A percentile compares a stretch with the other conserved stretches of the same genome.
These are phyloP conservation scores for Philereme transversata DNA, from an alignment of 2,888 invertebrate species.

Conservation along the genomic window DNA sequence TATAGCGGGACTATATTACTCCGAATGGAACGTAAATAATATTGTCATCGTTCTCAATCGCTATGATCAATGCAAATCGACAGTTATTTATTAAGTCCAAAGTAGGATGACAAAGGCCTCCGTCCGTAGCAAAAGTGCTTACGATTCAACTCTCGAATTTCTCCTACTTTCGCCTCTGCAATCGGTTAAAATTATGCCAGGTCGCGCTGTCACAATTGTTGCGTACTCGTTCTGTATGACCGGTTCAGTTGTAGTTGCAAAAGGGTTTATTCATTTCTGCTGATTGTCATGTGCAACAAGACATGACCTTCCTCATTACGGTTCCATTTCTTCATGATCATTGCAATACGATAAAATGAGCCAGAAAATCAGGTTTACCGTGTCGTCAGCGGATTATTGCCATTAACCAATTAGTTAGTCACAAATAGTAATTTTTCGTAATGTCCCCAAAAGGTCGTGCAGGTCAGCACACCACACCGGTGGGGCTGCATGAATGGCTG, in stretches of 20 bases:
- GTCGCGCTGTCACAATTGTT: constrained; percentile 47
- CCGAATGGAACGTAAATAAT: constrained; percentile 8
- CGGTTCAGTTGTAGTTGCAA: constrained; percentile 47
- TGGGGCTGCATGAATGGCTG: constrained; percentile 68
- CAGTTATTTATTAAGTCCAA: constrained; percentile 2
- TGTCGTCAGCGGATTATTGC: constrained; percentile 21
- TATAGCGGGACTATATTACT: constrained; percentile 29
- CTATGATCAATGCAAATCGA: background rate
- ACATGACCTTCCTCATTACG: constrained; percentile 17
- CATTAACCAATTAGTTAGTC: constrained; percentile 32
- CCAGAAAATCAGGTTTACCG: constrained; percentile 8
- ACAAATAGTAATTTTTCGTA: constrained; percentile 41
- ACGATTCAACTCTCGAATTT: constrained; percentile 56
- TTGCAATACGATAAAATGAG: constrained; percentile 13
- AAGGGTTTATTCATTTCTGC: constrained; percentile 41
- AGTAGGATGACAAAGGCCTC: constrained; percentile 28
- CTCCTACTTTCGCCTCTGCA: constrained; percentile 61
- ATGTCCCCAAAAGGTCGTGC: constrained; percentile 45
- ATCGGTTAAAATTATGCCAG: constrained; percentile 55
- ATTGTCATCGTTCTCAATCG: constrained; percentile 9
- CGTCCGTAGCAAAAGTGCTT: constrained; percentile 33
- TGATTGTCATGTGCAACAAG: constrained; percentile 33
- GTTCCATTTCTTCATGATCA: constrained; percentile 28
- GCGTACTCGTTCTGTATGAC: constrained; percentile 42
- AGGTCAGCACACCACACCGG: constrained; percentile 38